These are phyloP conservation scores for Dicaeum eximium DNA, from an alignment of 2,113 vertebrate species.

Conservation along the genomic window DNA sequence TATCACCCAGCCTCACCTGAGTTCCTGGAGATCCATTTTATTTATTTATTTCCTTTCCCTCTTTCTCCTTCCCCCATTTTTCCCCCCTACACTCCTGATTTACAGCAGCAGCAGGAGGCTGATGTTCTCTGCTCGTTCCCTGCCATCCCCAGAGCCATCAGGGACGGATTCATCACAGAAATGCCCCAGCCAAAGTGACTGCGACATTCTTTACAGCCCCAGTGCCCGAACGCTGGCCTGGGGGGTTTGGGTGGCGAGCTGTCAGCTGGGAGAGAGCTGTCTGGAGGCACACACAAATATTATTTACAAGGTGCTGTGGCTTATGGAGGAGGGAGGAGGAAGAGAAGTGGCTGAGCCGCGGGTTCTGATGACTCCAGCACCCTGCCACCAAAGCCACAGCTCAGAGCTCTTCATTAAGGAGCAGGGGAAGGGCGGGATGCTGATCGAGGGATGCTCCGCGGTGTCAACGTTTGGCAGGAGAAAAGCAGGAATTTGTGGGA, in stretches of 20 bases:
- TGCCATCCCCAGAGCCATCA: not conserved
- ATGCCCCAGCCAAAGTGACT: not conserved
- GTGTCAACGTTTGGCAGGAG: not conserved
- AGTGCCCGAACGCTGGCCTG: not conserved
- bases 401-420: not conserved
- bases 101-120: not conserved
- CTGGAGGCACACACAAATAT: slow-evolving; percentile 15
- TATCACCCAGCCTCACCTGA: not conserved
- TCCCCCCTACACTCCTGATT: not conserved
- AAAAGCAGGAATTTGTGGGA: not conserved
- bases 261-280: not conserved
- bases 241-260: not conserved
- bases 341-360: not conserved
- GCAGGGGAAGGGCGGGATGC: not conserved
- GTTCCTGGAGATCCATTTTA: not conserved
- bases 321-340: not conserved
- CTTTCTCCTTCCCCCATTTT: not conserved
- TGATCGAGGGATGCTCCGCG: not conserved
- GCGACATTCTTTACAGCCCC: not conserved
- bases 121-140: not conserved
- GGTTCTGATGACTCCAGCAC: not conserved
- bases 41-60: not conserved
- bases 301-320: slow-evolving; percentile 18
- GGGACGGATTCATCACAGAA: not conserved
- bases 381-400: not conserved